Conservation (phyloP, 1,140 invertebrate species). For the Metaphire vulgaris region DNA sequence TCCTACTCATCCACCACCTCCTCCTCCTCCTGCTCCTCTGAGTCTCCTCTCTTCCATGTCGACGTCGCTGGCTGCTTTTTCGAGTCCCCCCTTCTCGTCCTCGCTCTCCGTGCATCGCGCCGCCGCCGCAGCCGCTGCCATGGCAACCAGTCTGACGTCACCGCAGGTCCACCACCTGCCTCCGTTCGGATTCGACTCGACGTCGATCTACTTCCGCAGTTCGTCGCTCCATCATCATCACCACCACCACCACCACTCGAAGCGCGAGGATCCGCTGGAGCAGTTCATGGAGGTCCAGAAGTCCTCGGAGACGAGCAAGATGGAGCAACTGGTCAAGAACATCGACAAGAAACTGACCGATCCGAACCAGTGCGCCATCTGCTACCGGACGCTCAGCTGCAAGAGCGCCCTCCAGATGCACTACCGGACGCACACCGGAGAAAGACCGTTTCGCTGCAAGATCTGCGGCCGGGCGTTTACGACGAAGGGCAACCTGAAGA, state of each 20-base stretch:
- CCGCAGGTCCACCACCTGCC: background rate
- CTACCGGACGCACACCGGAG: constrained; percentile 68
- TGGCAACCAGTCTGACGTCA: background rate
- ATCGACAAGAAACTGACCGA: constrained; percentile 92
- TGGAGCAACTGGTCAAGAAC: constrained; percentile 91
- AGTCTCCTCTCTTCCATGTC: constrained; percentile 19
- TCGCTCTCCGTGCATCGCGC: background rate
- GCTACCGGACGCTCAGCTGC: constrained; percentile 90
- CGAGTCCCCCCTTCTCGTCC: background rate
- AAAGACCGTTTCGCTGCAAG: constrained; percentile 91
- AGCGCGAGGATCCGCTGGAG: constrained; percentile 64
- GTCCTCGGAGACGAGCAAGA: constrained; percentile 86
- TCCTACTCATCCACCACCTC: constrained; percentile 28
- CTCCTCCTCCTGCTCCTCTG: constrained; percentile 31
- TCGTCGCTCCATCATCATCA: background rate
- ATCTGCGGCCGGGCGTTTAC: constrained; percentile 95
- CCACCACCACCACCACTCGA: no score
- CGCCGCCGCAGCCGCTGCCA: background rate
- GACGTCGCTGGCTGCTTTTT: background rate
- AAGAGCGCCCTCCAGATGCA: constrained; percentile 99
- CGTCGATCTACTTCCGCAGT: background rate
- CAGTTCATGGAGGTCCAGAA: constrained; percentile 82
- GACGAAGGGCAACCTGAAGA: constrained; percentile 96
- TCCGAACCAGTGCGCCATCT: constrained; percentile 95
- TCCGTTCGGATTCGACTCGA: background rate